Evolutionary conservation across 2,797 vertebrate genomes (phyloP), one percentile per base, ranked within the genome.

Genomic region (Falco novaeseelandiae): DNA sequence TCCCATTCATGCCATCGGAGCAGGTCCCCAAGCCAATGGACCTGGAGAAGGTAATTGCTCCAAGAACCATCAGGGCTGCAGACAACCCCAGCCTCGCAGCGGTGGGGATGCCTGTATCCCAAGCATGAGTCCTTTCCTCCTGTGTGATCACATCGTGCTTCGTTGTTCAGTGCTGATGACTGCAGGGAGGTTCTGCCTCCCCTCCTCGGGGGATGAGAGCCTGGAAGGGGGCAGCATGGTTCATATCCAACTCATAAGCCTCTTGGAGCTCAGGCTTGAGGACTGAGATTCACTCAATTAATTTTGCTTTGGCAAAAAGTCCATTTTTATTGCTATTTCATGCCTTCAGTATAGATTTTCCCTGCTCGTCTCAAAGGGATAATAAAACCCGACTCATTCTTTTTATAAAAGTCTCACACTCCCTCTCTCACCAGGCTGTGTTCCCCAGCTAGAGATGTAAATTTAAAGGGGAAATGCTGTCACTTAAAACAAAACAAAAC

Each of bases 261-360:
- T 95, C 94, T 93, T 93, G 89, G 95, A 96, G 91, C 82, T 95
- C 89, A 87, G 92, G 96, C 95, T 97, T 84, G 52, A 97, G 91
- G 95, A 95, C 86, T 85, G 88, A 97, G 93, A 96, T 96, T 95
- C 92, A 96, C 95, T 98, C 97, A 96, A 96, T 98, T 97, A 98
- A 98, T 97, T 97, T 97, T 97, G 95, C 97, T 98, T 97, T 97
- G 97, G 97, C 98, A 98, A 98, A 98, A 97, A 77, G 90, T 97
- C 98, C 96, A 96, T 97, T 98, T 98, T 97, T 96, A 96, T 96
- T 97, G 97, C 97, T 98, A 97, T 98, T 98, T 97, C 62, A 77
- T 97, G 98, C 97, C 97, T 97, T 97, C 93, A 91, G 79, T 89
- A 97, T 97, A 97, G 98, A 98, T 98, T 98, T 98, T 98, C 97